Base-by-base conservation (phyloP, 2,888 invertebrate species). In the Anoplius nigerrimus region DNA sequence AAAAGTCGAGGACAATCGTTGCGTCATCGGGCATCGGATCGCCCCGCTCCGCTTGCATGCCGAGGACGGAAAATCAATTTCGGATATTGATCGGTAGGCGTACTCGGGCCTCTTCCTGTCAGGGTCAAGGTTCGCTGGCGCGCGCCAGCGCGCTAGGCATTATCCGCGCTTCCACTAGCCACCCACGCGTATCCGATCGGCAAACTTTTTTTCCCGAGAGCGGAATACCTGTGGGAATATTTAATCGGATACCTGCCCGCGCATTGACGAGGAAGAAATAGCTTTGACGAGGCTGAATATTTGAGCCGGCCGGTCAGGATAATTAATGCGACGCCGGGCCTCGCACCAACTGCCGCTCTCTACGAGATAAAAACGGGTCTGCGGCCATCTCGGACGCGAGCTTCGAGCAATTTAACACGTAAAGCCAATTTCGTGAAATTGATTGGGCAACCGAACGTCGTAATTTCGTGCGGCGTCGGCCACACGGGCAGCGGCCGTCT, bases 91-190 rank as follows among this genome's bases (percentile, higher is more conserved):
- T 34, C 11, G 34, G 34, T 34, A 34, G 34, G 34, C 34, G 34
- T 34, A 6, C 34, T 46, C 46, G 34, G 6, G 34, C 45, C 57
- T 24, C 57, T 58, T 58, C 46, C 24, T 43, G 57, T 77, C 75
- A 72, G 78, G 82, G 82, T 82, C 79, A 81, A 78, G 74, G 82
- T 82, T 83, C 76, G 62, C n/a, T n/a, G n/a, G n/a, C n/a, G n/a
- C 61, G 57, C 57, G 60, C 55, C 70, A 45, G 60, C 69, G 69
- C 58, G 66, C 54, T 53, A 43, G 53, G 66, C 55, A 69, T 69
- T 69, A 66, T 62, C 59, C 66, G 48, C 34, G 67, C 43, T 18
- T 34, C 20, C 55, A 18, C 56, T 11, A 43, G 6, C 22, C 34
- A 22, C 48, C 69, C 75, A 76, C 77, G 57, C 76, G 74, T 78